Percentiles rank a stretch among this genome's conserved stretches.
Conservation (phyloP, 2,797 vertebrate genomes). For the Chaenodraco wilsoni region DNA sequence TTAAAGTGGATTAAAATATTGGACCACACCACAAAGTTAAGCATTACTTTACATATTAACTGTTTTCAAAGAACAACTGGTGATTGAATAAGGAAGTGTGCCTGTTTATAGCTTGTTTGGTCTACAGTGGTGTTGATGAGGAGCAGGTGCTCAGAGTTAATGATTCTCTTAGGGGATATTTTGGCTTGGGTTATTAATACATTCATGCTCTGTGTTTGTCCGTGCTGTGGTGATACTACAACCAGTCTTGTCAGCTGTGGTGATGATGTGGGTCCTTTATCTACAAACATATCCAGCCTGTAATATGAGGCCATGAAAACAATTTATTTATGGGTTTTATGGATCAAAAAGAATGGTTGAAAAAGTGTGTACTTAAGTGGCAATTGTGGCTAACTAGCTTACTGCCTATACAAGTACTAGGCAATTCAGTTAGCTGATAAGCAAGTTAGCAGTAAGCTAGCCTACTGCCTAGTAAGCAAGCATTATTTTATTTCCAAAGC, state of each 20-base stretch:
- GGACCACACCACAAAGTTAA: constrained; percentile 30
- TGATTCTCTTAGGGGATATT: constrained; percentile 72
- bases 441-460: too few relatives aligned
- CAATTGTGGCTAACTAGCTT: too few relatives aligned
- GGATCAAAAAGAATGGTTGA: not conserved
- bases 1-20: constrained; percentile 54
- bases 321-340: not conserved
- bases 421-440: too few relatives aligned
- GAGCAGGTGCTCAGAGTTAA: constrained; percentile 73
- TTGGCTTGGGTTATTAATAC: constrained; percentile 72
- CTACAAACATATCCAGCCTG: not conserved
- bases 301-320: not conserved
- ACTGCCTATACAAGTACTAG: too few relatives aligned
- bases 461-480: too few relatives aligned
- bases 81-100: constrained; percentile 58
- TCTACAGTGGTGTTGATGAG: constrained; percentile 61
- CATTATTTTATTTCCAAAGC: too few relatives aligned
- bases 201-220: constrained; percentile 44
- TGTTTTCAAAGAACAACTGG: constrained; percentile 56
- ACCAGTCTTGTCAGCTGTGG: constrained; percentile 20
- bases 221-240: constrained; percentile 8
- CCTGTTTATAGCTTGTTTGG: constrained; percentile 56
- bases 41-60: constrained; percentile 41
- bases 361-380: not conserved
- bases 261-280: constrained; percentile 14